phyloP scores from a whole-genome alignment of 2,797 vertebrate species.

The Sebastes diploproa region DNA sequence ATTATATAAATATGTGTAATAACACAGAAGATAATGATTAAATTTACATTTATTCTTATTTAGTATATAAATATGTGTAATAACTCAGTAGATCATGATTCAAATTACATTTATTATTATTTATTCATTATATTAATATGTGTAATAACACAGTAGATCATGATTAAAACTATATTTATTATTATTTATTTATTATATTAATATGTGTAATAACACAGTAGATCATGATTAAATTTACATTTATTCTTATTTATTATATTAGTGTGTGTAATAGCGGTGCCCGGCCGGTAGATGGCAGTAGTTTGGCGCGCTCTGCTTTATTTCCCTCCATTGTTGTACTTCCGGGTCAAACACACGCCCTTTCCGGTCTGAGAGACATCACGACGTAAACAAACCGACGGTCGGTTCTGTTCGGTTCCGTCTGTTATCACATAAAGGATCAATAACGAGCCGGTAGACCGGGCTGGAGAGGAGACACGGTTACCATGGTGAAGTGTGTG shows the following conservation, averaged over 20 bases:
- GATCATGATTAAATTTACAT: too few relatives aligned
- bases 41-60: too few relatives aligned
- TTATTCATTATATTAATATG: too few relatives aligned
- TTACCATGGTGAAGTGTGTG: constrained; percentile 79
- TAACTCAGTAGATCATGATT: accelerated
- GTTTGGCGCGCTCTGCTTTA: neutral
- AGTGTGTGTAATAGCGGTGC: neutral
- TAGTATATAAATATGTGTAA: too few relatives aligned
- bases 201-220: too few relatives aligned
- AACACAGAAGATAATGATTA: accelerated
- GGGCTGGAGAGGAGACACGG: neutral
- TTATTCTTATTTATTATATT: neutral
- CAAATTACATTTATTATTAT: too few relatives aligned
- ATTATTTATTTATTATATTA: too few relatives aligned
- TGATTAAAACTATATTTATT: accelerated
- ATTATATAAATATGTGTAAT: too few relatives aligned
- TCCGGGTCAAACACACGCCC: constrained; percentile 17
- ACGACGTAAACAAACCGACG: constrained; percentile 37
- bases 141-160: too few relatives aligned
- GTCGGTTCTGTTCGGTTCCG: too few relatives aligned
- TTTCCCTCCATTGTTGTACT: constrained; percentile 6
- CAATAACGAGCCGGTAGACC: too few relatives aligned
- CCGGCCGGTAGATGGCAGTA: neutral
- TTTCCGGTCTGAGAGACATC: constrained; percentile 20
- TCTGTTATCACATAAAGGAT: too few relatives aligned